Evolutionary conservation across 30 jellyfish, hydroid and myxozoan species (phyloP).

Genomic region (Sanderia malayensis): DNA sequence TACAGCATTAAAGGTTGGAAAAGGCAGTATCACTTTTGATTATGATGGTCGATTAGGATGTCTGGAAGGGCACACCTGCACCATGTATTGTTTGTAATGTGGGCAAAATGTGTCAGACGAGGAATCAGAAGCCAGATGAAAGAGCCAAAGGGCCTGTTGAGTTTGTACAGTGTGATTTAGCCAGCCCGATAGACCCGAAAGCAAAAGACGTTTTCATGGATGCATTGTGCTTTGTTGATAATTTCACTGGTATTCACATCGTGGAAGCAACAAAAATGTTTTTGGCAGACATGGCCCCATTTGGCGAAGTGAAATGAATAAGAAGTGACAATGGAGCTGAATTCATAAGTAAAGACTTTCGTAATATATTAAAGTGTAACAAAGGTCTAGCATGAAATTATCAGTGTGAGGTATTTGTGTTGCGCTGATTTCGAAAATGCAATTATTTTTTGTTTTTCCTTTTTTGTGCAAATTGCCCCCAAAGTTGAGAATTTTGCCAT

Average conservation of each 20-base stretch:
- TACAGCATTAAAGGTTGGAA: too few relatives aligned
- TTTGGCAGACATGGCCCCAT: slow-evolving; percentile 47
- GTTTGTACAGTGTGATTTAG: slow-evolving; percentile 29
- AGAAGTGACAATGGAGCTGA: slow-evolving; percentile 20
- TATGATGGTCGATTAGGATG: too few relatives aligned
- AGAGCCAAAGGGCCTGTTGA: slow-evolving; percentile 28
- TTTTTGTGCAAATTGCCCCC: too few relatives aligned
- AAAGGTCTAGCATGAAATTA: too few relatives aligned
- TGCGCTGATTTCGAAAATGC: too few relatives aligned
- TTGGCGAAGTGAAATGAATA: slow-evolving; percentile 24
- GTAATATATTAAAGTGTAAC: background rate
- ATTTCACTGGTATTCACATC: slow-evolving; percentile 2
- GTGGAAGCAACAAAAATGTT: slow-evolving; percentile 10
- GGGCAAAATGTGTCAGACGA: background rate
- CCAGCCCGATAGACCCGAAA: slow-evolving; percentile 40
- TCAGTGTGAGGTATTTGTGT: too few relatives aligned
- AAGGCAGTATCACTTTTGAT: too few relatives aligned
- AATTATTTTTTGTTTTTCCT: too few relatives aligned
- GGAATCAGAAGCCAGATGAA: slow-evolving; percentile 6
- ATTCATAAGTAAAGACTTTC: background rate
- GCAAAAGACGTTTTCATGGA: slow-evolving; percentile 31
- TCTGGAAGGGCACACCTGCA: too few relatives aligned
- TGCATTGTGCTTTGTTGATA: slow-evolving; percentile 26
- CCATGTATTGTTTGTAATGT: background rate
- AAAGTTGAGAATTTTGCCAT: too few relatives aligned